These are phyloP conservation scores for Hirtodrosophila trivittata DNA, from an alignment of 2,888 invertebrate genomes.

Conservation along the genomic window DNA sequence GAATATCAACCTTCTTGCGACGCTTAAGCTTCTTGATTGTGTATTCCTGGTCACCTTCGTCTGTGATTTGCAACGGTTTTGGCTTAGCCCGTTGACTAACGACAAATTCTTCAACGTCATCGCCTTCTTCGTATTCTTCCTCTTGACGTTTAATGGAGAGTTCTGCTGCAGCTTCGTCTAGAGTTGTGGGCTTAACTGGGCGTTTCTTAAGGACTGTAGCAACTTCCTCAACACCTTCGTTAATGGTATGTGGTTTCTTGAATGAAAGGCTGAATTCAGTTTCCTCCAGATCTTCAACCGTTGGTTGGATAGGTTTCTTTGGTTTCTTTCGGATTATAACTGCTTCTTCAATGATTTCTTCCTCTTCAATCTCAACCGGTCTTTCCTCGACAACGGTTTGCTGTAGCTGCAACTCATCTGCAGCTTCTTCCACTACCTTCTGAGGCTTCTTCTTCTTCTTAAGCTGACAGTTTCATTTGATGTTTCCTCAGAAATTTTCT, in stretches of 20 bases:
- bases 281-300: constrained; percentile 81
- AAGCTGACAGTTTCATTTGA: constrained; percentile 79
- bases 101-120: constrained; percentile 85
- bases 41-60: constrained; percentile 88
- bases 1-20: constrained; percentile 87
- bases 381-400: constrained; percentile 81
- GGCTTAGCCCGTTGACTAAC: constrained; percentile 85
- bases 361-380: constrained; percentile 85
- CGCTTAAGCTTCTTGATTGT: constrained; percentile 90
- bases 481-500: constrained; percentile 79
- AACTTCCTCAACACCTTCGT: constrained; percentile 83
- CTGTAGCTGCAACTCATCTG: constrained; percentile 81
- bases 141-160: constrained; percentile 80
- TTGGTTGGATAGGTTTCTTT: constrained; percentile 70
- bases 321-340: constrained; percentile 77
- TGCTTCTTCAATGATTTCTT: constrained; percentile 83
- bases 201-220: constrained; percentile 83
- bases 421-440: constrained; percentile 78
- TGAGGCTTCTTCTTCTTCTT: constrained; percentile 81
- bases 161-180: constrained; percentile 83
- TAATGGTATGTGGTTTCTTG: constrained; percentile 83
- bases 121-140: constrained; percentile 83
- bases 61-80: constrained; percentile 84
- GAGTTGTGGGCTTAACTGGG: constrained; percentile 71
- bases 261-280: constrained; percentile 81